These are phyloP conservation scores for Dysdera silvatica DNA, from an alignment of 1,140 invertebrate species.

Conservation along the genomic window DNA sequence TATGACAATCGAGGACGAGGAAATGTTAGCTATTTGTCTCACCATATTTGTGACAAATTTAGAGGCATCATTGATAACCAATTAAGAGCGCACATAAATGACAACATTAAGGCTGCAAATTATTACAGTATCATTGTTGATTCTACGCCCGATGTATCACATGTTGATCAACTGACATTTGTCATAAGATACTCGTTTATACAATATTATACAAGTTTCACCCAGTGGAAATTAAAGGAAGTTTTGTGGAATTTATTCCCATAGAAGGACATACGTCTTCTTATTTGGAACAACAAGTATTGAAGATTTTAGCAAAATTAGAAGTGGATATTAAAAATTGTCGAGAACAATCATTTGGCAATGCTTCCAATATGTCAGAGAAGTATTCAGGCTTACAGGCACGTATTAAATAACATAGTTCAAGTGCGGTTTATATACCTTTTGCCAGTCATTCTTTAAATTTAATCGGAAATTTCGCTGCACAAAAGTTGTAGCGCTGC, in stretches of 20 bases:
- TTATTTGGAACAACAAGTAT: slow-evolving; percentile 1
- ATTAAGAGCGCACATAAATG: neutral
- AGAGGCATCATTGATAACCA: neutral
- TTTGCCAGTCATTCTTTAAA: slow-evolving; percentile 5
- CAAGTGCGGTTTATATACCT: slow-evolving; percentile 1
- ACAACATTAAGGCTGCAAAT: slow-evolving; percentile 28
- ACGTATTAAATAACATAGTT: slow-evolving; percentile 10
- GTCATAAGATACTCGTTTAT: slow-evolving; percentile 36
- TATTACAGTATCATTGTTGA: slow-evolving; percentile 44
- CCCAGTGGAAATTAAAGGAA: slow-evolving; percentile 13
- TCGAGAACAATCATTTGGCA: slow-evolving; percentile 34
- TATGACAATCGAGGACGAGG: neutral
- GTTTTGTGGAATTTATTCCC: slow-evolving; percentile 1
- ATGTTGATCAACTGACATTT: slow-evolving; percentile 42
- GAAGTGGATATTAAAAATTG: slow-evolving; percentile 30
- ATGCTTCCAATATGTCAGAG: slow-evolving; percentile 33
- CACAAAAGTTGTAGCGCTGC: too few relatives aligned
- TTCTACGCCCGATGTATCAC: slow-evolving; percentile 41
- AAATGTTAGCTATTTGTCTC: slow-evolving; percentile 11
- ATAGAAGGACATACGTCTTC: neutral
- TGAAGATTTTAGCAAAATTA: too few relatives aligned
- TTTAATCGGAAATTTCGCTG: too few relatives aligned
- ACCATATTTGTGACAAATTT: slow-evolving; percentile 3
- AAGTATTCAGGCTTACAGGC: slow-evolving; percentile 28
- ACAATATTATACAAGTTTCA: too few relatives aligned